Percentiles rank a stretch among this genome's conserved stretches.
Conservation (phyloP, 2,113 vertebrate species). For the Lepus europaeus region DNA sequence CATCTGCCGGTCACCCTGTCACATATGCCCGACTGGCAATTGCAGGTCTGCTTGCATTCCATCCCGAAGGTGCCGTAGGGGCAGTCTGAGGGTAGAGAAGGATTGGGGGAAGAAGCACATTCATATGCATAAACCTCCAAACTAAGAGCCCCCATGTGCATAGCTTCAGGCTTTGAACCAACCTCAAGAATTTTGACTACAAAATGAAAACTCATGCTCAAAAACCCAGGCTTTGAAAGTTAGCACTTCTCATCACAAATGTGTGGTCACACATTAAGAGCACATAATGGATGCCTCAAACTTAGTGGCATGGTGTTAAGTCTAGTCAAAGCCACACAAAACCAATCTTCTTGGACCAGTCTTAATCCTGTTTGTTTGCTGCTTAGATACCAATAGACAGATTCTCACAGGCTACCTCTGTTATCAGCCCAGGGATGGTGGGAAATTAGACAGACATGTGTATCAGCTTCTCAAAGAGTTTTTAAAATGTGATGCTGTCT, state of each 20-base stretch:
- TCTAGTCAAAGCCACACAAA: not conserved
- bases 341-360: not conserved
- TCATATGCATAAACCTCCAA: not conserved
- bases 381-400: not conserved
- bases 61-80: conserved; percentile 94
- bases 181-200: not conserved
- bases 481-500: not conserved
- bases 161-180: not conserved
- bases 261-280: not conserved
- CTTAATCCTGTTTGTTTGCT: conserved; percentile 22
- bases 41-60: conserved; percentile 95
- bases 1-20: conserved; percentile 96
- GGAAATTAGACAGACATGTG: not conserved
- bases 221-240: not conserved
- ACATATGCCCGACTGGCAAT: conserved; percentile 95
- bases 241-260: not conserved
- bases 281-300: not conserved
- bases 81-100: conserved; percentile 89
- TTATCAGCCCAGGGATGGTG: not conserved
- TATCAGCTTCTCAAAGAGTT: not conserved
- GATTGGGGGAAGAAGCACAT: not conserved
- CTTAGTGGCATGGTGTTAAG: not conserved
- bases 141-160: not conserved
- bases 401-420: not conserved
- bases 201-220: not conserved